Conservation (phyloP, 2,888 invertebrate genomes). For the Mythimna impura region DNA sequence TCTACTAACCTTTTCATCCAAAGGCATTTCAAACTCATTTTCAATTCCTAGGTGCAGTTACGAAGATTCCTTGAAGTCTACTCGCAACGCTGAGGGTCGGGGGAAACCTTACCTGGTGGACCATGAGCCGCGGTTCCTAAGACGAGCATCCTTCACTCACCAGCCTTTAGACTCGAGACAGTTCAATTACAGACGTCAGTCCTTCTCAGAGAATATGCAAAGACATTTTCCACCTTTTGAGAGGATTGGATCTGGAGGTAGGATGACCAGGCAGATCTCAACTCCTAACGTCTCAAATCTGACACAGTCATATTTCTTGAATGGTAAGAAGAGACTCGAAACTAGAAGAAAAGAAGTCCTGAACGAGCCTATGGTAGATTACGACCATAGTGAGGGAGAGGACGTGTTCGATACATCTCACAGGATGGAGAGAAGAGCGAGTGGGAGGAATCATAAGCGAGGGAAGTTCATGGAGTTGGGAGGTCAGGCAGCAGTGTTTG, state of each 20-base stretch:
- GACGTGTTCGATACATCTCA: conserved; percentile 83
- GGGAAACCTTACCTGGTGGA: conserved; percentile 74
- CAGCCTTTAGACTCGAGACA: conserved; percentile 80
- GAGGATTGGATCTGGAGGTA: conserved; percentile 72
- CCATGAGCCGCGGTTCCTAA: conserved; percentile 75
- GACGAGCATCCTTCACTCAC: conserved; percentile 85
- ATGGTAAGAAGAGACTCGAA: conserved; percentile 76
- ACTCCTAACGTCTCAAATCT: conserved; percentile 82
- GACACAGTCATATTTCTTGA: conserved; percentile 81
- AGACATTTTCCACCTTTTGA: conserved; percentile 83
- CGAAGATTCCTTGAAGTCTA: conserved; percentile 95
- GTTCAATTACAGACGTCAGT: conserved; percentile 80
- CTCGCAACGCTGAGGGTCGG: conserved; percentile 82
- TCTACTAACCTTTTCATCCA: conserved; percentile 38
- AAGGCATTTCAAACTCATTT: conserved; percentile 48
- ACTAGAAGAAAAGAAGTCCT: conserved; percentile 81
- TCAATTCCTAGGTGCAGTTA: conserved; percentile 92
- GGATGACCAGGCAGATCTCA: conserved; percentile 81
- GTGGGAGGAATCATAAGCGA: conserved; percentile 76
- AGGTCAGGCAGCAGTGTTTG: conserved; percentile 84
- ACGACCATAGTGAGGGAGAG: conserved; percentile 87
- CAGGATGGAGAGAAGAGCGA: conserved; percentile 79
- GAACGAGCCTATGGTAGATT: conserved; percentile 86
- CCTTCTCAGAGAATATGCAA: conserved; percentile 86
- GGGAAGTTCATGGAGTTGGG: conserved; percentile 84